Evolutionary conservation across 2,113 vertebrate genomes (phyloP).

Genomic region (Glaucomys volans): DNA sequence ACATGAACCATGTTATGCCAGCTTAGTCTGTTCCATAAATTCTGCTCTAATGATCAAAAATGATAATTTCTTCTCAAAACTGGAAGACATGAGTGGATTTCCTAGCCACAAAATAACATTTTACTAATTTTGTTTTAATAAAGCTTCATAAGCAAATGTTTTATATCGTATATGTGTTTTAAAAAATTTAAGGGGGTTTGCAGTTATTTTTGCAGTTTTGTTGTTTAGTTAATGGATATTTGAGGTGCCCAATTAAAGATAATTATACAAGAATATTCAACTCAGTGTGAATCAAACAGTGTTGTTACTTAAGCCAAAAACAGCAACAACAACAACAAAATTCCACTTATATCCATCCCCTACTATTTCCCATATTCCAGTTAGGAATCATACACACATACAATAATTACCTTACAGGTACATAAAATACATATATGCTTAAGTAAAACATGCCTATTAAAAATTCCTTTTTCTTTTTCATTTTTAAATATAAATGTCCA

Average conservation of each 20-base stretch:
- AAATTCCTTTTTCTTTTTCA: background rate
- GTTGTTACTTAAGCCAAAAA: background rate
- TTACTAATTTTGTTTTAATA: background rate
- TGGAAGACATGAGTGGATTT: background rate
- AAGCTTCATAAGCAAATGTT: too few relatives aligned
- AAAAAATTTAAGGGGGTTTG: background rate
- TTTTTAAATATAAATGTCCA: too few relatives aligned
- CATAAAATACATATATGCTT: background rate
- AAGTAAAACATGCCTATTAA: background rate
- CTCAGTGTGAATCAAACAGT: background rate
- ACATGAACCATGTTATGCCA: background rate
- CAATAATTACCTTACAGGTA: fast-evolving
- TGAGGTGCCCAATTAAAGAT: background rate
- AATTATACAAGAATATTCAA: background rate
- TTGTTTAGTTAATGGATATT: background rate
- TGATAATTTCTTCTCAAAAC: background rate
- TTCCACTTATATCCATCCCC: background rate
- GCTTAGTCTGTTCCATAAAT: background rate
- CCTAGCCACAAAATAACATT: background rate
- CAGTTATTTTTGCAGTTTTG: background rate
- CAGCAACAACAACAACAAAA: background rate
- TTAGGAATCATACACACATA: background rate
- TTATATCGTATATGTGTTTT: background rate
- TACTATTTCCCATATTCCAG: background rate
- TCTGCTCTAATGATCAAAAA: background rate